phyloP scores from a whole-genome alignment of 1,140 invertebrate species.

The Neotoxoptera formosana region DNA sequence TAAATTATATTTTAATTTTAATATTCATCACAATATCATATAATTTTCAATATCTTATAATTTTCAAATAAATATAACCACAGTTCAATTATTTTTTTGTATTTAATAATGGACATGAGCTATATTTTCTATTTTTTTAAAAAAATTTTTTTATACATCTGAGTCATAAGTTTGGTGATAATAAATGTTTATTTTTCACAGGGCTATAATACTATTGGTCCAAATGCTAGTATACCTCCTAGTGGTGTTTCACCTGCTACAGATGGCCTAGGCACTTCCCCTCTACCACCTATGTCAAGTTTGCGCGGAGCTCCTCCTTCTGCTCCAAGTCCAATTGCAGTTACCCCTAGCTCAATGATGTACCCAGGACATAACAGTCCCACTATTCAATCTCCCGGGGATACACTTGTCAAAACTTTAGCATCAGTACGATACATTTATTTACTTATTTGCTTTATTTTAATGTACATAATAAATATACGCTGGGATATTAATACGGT shows the following conservation, averaged over 20 bases:
- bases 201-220: slow-evolving; percentile 48
- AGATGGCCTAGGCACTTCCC: slow-evolving; percentile 67
- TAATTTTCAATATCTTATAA: neutral
- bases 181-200: slow-evolving; percentile 55
- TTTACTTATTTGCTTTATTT: slow-evolving; percentile 42
- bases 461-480: neutral
- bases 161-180: slow-evolving; percentile 33
- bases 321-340: slow-evolving; percentile 64
- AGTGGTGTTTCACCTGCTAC: slow-evolving; percentile 68
- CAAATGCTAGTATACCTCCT: slow-evolving; percentile 50
- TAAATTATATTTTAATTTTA: slow-evolving; percentile 9
- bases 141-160: too few relatives aligned
- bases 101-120: neutral
- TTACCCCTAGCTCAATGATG: slow-evolving; percentile 66
- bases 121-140: neutral
- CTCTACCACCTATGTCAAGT: slow-evolving; percentile 92
- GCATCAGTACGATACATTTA: slow-evolving; percentile 66
- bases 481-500: slow-evolving; percentile 11
- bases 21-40: neutral
- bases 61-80: neutral
- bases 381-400: slow-evolving; percentile 68
- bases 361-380: slow-evolving; percentile 64
- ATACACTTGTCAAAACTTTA: slow-evolving; percentile 80
- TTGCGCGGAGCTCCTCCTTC: slow-evolving; percentile 71
- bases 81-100: neutral